A percentile compares a stretch with the other conserved stretches of the same genome.
These are phyloP conservation scores for Orthonyx spaldingii DNA, from an alignment of 2,113 vertebrate genomes.

Conservation along the genomic window DNA sequence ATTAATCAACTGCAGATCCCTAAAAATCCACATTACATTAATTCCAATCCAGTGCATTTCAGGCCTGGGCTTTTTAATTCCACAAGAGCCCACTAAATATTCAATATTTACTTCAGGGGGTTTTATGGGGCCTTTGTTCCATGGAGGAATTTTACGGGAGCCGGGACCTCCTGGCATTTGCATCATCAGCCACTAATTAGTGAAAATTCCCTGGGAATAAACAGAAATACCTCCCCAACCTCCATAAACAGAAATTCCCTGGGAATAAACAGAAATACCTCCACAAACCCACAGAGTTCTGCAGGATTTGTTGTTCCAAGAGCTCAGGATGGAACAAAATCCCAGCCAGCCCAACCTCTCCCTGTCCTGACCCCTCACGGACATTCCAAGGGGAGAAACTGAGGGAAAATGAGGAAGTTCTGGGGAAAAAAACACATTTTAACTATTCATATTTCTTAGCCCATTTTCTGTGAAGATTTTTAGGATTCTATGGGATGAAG, in stretches of 20 bases:
- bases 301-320: not conserved
- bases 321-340: not conserved
- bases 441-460: not conserved
- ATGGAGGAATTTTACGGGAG: not conserved
- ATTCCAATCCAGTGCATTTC: not conserved
- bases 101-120: not conserved
- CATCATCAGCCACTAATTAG: not conserved
- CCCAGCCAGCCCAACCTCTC: not conserved
- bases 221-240: not conserved
- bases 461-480: not conserved
- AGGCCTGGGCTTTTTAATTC: not conserved
- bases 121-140: not conserved
- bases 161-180: not conserved
- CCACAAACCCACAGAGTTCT: not conserved
- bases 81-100: not conserved
- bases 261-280: not conserved
- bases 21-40: not conserved
- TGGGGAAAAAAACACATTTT: not conserved
- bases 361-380: not conserved
- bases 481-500: not conserved
- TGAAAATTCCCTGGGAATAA: not conserved
- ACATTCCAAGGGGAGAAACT: not conserved
- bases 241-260: not conserved
- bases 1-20: not conserved
- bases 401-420: not conserved